Evolutionary conservation across 2,888 invertebrate species (phyloP).

Genomic region (Agrochola circellaris): DNA sequence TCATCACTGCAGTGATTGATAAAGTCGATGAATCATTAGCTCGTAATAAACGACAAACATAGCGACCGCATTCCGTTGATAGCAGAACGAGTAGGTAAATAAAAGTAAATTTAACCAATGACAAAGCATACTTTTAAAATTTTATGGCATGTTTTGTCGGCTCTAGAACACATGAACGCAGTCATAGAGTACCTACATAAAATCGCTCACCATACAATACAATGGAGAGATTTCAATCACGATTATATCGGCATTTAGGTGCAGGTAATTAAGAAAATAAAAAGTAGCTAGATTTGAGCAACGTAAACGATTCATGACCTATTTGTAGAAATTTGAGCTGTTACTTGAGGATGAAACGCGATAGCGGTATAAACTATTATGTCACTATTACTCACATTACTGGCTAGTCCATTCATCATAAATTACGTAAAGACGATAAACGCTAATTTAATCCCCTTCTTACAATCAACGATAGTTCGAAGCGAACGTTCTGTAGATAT

Average conservation of each 20-base stretch:
- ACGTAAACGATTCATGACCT: conserved; percentile 1
- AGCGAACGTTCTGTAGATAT: conserved; percentile 15
- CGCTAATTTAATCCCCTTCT: conserved; percentile 28
- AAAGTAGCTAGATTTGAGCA: conserved; percentile 11
- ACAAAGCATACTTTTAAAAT: conserved; percentile 54
- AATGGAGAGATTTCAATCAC: conserved; percentile 13
- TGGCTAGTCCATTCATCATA: conserved; percentile 20
- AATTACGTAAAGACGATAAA: conserved; percentile 19
- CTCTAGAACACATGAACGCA: conserved; percentile 31
- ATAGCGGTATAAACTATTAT: conserved; percentile 25
- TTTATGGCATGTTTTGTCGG: conserved; percentile 47
- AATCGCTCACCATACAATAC: conserved; percentile 11
- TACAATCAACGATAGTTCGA: conserved; percentile 26
- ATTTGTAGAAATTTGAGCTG: conserved; percentile 27
- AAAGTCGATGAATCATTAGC: conserved; percentile 86
- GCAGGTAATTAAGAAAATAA: conserved; percentile 9
- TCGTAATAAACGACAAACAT: conserved; percentile 78
- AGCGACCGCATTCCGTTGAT: conserved; percentile 87
- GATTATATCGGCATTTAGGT: conserved; percentile 4
- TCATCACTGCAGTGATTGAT: conserved; percentile 78
- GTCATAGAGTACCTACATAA: conserved; percentile 6
- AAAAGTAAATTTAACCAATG: conserved; percentile 72
- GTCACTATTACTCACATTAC: conserved; percentile 18
- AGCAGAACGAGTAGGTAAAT: conserved; percentile 79
- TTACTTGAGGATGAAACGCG: conserved; percentile 11